Conservation (phyloP, 2,113 vertebrate genomes). For the Emydura subglobosa region DNA sequence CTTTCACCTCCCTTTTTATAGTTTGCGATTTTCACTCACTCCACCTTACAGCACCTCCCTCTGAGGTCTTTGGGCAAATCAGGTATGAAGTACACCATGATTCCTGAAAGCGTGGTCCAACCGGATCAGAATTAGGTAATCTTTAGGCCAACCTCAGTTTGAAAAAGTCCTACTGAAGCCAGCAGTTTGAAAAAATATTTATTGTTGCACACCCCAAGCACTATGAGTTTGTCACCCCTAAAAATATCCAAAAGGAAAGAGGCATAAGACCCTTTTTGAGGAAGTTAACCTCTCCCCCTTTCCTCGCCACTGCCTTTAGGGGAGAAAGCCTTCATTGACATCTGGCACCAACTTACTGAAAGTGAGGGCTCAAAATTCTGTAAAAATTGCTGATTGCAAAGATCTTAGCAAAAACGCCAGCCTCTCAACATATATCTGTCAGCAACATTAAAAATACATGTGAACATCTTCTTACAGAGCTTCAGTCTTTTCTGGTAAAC, state of each 20-base stretch:
- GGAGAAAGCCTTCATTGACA: background rate
- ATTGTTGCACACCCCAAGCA: conserved; percentile 3
- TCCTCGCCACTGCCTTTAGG: background rate
- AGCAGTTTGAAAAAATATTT: background rate
- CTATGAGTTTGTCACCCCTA: background rate
- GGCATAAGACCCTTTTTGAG: background rate
- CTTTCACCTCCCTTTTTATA: background rate
- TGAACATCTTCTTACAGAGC: background rate
- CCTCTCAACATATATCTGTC: background rate
- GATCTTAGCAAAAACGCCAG: background rate
- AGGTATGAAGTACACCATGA: background rate
- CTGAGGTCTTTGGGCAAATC: background rate
- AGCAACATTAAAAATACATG: background rate
- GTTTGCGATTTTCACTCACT: background rate
- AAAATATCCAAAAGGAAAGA: background rate
- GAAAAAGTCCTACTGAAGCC: background rate
- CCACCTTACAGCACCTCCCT: background rate
- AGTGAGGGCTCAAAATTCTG: background rate
- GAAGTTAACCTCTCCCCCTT: background rate
- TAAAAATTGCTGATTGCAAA: background rate
- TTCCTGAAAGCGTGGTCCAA: too few species aligned
- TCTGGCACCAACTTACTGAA: background rate
- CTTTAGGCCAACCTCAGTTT: background rate
- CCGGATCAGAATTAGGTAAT: background rate
- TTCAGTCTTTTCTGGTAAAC: background rate